A percentile compares a stretch with the other conserved stretches of the same genome.
Evolutionary conservation across 2,888 invertebrate genomes (phyloP).

Genomic region (Cheilosia vernalis): DNA sequence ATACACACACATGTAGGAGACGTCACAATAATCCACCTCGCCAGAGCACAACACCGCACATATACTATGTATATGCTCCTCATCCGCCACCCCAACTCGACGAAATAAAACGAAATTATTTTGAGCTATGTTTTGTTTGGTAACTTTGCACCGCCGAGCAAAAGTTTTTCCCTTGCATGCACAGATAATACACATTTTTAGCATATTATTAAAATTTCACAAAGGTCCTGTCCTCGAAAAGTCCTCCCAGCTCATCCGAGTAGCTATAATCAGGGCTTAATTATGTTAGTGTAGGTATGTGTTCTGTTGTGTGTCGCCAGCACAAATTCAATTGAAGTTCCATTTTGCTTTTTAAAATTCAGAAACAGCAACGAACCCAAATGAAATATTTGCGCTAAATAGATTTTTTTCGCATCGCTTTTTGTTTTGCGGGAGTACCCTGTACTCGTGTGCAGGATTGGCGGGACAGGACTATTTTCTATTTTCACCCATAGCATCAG

Average conservation of each 20-base stretch:
- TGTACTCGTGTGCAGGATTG: constrained; percentile 32
- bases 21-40: constrained; percentile 29
- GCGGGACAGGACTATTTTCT: constrained; percentile 30
- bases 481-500: constrained; percentile 24
- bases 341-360: constrained; percentile 71
- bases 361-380: constrained; percentile 71
- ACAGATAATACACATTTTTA: constrained; percentile 75
- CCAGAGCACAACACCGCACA: background rate
- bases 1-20: constrained; percentile 74
- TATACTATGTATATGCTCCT: background rate
- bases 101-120: constrained; percentile 66
- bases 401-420: constrained; percentile 66
- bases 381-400: constrained; percentile 73
- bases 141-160: constrained; percentile 67
- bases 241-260: constrained; percentile 65
- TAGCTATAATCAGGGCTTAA: constrained; percentile 66
- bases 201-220: constrained; percentile 74
- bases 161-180: constrained; percentile 72
- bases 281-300: constrained; percentile 59
- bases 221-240: constrained; percentile 67
- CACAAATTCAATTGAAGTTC: constrained; percentile 67
- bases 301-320: constrained; percentile 23
- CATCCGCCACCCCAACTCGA: background rate
- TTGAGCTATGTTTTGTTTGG: constrained; percentile 73
- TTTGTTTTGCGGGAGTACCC: constrained; percentile 53